phyloP scores from a whole-genome alignment of 2,888 invertebrate species.

The Eilema sororculum region DNA sequence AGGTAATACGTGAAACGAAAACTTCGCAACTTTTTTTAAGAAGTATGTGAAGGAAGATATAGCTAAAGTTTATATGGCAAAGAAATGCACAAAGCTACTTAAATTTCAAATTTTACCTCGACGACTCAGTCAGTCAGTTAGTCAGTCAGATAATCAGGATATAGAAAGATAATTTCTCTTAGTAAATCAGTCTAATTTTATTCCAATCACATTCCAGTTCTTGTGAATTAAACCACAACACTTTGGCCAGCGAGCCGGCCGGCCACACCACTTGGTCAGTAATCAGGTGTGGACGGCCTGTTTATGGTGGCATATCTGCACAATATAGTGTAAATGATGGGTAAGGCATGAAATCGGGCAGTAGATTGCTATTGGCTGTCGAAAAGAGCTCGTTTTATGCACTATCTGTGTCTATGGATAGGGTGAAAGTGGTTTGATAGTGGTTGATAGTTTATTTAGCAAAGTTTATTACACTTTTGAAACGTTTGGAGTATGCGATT shows the following conservation, averaged over 20 bases:
- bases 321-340: conserved; percentile 19
- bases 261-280: conserved; percentile 5
- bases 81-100: too few species aligned
- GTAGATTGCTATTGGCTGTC: neutral
- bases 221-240: conserved; percentile 20
- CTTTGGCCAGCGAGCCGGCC: neutral
- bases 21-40: too few species aligned
- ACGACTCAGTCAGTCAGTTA: too few species aligned
- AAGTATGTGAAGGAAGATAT: too few species aligned
- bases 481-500: too few species aligned
- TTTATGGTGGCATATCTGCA: conserved; percentile 23
- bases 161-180: too few species aligned
- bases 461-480: too few species aligned
- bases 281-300: conserved; percentile 32
- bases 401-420: neutral
- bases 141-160: too few species aligned
- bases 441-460: too few species aligned
- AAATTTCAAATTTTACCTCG: too few species aligned
- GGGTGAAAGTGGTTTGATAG: neutral
- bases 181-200: neutral
- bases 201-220: neutral
- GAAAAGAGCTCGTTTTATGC: conserved; percentile 1
- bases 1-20: too few species aligned
- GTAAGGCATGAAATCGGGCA: neutral
- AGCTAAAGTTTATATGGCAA: too few species aligned